Base-by-base conservation (phyloP, 2,888 invertebrate genomes). In the Drosophila nigricruria region DNA sequence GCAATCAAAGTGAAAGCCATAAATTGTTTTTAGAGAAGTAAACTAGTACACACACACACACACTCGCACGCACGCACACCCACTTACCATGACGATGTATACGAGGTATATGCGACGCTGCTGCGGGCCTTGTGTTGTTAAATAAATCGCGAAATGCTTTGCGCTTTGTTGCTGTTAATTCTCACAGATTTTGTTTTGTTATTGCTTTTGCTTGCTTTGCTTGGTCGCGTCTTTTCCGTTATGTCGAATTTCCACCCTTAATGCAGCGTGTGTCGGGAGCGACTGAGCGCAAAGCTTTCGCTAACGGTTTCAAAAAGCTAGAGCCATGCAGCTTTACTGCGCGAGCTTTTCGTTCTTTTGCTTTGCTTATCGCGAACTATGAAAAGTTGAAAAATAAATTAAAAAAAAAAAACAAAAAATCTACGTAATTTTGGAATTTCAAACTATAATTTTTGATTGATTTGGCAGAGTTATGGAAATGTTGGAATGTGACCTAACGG, bases 21-120 rank as follows among this genome's bases (percentile, higher is more conserved):
- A 86, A 77, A 81, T 68, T 70, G 59, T 62, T 62, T 42, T 40
- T 65, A 70, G 52, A 45, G 67, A 70, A 78, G 73, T 70, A 66
- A 75, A 71, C 61, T 74, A 69, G 50, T 43, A 23, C 56, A 9
- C 23, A 27, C 50, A 65, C 53, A 40, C 56, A 34, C 60, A 61
- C 61, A 61, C 60, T 47, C 47, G 2, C 32, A 23, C 53, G 50
- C 66, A 58, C 50, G 20, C 68, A 58, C 69, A 59, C 65, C 45
- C 70, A 89, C 86, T 87, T 73, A 87, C 86, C 86, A 87, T 87
- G 50, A 79, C 88, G 56, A 86, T 84, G 72, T 87, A 87, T 77
- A 88, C 70, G 67, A 77, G 38, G 43, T 77, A 72, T 66, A 84
- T 60, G 67, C 79, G 80, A 56, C 57, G 82, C 58, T 68, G 72